Conservation (phyloP, 2,113 vertebrate genomes). For the Lagopus leucura region DNA sequence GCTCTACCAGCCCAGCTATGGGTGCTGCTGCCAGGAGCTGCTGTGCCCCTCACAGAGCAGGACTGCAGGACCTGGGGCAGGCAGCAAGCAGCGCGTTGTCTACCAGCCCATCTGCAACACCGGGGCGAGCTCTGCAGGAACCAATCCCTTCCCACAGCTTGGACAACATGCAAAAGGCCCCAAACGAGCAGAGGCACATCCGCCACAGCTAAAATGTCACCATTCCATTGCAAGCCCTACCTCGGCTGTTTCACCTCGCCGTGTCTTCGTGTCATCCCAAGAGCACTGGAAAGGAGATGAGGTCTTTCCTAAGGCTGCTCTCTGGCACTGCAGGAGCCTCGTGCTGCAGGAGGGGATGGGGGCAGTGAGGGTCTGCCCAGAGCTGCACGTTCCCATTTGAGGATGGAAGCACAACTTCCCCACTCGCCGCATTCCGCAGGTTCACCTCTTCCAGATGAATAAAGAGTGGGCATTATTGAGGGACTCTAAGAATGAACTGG, state of each 20-base stretch:
- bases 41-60: accelerated
- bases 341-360: accelerated
- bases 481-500: constrained; percentile 50
- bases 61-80: not conserved
- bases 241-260: accelerated
- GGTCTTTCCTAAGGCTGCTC: not conserved
- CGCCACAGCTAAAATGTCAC: not conserved
- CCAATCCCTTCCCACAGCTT: accelerated
- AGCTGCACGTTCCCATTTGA: not conserved
- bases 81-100: not conserved
- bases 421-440: not conserved
- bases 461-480: not conserved
- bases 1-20: not conserved
- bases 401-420: not conserved
- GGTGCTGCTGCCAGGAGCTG: not conserved
- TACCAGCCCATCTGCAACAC: not conserved
- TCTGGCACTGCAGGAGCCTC: not conserved
- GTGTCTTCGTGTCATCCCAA: not conserved
- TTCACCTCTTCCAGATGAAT: constrained; percentile 30
- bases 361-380: not conserved
- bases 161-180: not conserved
- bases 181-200: not conserved
- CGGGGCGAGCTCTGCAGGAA: not conserved
- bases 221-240: not conserved
- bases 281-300: not conserved